Conservation (phyloP, 2,888 invertebrate genomes). For the Noctua comes region DNA sequence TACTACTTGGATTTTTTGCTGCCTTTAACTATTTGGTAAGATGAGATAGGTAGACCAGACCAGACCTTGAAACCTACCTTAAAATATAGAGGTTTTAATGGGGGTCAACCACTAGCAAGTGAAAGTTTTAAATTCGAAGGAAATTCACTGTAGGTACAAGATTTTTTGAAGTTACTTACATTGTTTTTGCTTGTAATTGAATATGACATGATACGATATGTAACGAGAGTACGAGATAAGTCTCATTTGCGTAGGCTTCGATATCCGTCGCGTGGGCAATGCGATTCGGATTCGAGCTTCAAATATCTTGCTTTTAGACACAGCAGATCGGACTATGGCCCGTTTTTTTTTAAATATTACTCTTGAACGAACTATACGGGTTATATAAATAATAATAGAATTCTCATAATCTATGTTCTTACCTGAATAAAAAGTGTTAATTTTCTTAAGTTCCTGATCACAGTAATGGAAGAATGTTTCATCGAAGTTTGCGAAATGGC, state of each 20-base stretch:
- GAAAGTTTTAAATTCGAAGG: too few relatives aligned
- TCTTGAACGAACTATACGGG: not conserved
- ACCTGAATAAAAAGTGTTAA: constrained; percentile 99
- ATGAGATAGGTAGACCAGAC: not conserved
- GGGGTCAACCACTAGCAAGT: too few relatives aligned
- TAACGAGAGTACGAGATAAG: not conserved
- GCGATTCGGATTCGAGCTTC: not conserved
- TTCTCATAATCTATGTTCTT: constrained; percentile 35
- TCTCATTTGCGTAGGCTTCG: too few relatives aligned
- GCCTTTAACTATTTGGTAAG: not conserved
- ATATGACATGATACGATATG: not conserved
- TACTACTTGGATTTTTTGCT: too few relatives aligned
- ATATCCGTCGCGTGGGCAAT: not conserved
- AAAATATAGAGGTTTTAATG: too few relatives aligned
- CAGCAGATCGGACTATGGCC: not conserved
- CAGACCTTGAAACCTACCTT: too few relatives aligned
- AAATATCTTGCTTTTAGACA: not conserved
- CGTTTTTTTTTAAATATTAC: not conserved
- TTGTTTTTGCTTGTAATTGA: not conserved
- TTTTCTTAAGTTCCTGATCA: constrained; percentile 98
- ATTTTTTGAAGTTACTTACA: too few relatives aligned
- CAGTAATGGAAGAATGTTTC: constrained; percentile 98
- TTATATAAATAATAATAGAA: not conserved
- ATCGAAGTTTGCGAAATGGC: constrained; percentile 98
- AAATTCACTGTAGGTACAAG: not conserved